A percentile compares a stretch with the other conserved stretches of the same genome.
phyloP scores from a whole-genome alignment of 2,113 vertebrate species.

The Serinus canaria region DNA sequence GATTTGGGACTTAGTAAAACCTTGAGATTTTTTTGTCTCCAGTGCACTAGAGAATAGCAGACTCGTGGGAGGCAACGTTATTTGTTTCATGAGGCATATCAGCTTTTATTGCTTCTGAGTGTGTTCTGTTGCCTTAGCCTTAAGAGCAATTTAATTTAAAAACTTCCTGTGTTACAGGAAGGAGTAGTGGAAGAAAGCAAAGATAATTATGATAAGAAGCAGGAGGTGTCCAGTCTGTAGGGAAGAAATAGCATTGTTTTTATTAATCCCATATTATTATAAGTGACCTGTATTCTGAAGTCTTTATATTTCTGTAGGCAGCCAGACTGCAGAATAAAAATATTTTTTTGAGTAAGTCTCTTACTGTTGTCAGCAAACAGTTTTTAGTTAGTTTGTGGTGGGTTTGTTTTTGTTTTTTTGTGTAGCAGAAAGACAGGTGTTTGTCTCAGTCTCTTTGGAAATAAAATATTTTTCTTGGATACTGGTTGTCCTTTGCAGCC shows the following conservation, averaged over 20 bases:
- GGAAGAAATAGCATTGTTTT: background rate
- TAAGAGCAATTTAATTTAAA: background rate
- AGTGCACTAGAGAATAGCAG: background rate
- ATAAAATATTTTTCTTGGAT: background rate
- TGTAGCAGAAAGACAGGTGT: background rate
- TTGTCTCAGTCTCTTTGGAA: background rate
- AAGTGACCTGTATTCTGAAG: background rate
- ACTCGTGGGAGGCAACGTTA: background rate
- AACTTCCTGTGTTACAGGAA: background rate
- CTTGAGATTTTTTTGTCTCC: background rate
- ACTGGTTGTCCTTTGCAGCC: background rate
- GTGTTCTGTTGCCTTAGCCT: background rate
- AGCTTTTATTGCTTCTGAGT: background rate
- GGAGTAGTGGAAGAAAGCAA: background rate
- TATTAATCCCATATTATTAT: background rate
- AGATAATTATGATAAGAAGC: background rate
- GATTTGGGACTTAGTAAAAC: background rate
- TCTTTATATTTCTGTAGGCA: background rate
- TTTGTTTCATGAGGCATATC: background rate
- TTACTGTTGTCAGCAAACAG: background rate
- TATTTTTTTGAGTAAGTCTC: background rate
- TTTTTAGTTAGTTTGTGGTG: background rate
- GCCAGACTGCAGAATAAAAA: background rate
- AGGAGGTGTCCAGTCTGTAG: background rate
- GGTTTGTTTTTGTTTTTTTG: background rate